phyloP scores from a whole-genome alignment of 2,113 vertebrate genomes.

The Notiomystis cincta region DNA sequence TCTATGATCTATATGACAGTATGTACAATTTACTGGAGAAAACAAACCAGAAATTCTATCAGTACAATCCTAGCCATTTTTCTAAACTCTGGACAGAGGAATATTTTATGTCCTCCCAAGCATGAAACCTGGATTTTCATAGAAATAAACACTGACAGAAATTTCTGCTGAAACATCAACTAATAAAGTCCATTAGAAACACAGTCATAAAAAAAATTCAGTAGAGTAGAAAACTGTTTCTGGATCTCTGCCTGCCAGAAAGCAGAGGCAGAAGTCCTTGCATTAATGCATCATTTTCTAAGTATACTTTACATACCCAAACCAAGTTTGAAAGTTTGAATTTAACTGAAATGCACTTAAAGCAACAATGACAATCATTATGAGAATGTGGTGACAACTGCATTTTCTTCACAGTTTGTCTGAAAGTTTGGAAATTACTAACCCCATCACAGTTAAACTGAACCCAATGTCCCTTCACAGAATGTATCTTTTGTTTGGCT shows the following conservation, averaged over 20 bases:
- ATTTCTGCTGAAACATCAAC: not conserved
- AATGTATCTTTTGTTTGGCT: not conserved
- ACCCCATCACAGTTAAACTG: not conserved
- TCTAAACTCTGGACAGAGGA: not conserved
- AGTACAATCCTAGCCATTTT: not conserved
- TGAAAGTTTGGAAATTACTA: not conserved
- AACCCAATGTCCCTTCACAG: not conserved
- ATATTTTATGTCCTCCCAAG: not conserved
- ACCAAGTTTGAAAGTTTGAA: not conserved
- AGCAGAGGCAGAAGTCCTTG: not conserved
- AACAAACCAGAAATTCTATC: not conserved
- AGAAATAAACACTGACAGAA: not conserved
- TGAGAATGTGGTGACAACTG: not conserved
- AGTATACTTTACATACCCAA: not conserved
- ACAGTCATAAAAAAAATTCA: not conserved
- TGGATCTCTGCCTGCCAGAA: not conserved
- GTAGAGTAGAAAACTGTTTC: not conserved
- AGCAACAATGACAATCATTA: not conserved
- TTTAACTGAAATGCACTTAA: not conserved
- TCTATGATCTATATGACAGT: not conserved
- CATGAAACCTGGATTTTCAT: not conserved
- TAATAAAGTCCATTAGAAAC: not conserved
- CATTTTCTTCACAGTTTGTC: not conserved
- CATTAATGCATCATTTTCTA: not conserved
- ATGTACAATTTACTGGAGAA: not conserved